Evolutionary conservation across 2,113 vertebrate species (phyloP).

Genomic region (Platanista minor): DNA sequence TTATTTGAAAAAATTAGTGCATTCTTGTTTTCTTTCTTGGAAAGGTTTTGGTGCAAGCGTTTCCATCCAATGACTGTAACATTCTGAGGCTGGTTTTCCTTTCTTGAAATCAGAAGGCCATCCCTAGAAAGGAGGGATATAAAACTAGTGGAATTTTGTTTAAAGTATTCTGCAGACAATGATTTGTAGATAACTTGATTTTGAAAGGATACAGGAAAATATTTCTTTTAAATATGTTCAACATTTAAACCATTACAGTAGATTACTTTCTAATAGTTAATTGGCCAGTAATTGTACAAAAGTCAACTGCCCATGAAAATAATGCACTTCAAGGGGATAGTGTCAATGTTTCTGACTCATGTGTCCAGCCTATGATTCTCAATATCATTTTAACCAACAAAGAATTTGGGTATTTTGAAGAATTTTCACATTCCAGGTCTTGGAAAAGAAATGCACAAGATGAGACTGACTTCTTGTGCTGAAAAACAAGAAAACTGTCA

Average conservation of each 20-base stretch:
- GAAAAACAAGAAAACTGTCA: background rate
- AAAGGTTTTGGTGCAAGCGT: background rate
- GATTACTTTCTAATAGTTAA: background rate
- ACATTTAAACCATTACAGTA: background rate
- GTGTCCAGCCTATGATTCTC: background rate
- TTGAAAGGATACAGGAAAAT: background rate
- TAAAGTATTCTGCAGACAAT: background rate
- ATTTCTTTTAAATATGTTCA: background rate
- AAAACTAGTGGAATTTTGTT: background rate
- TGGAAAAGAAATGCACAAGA: background rate
- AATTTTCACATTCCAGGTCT: background rate
- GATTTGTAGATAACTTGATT: background rate
- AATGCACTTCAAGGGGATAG: background rate
- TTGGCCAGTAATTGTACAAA: background rate
- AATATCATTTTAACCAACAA: background rate
- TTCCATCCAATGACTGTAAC: background rate
- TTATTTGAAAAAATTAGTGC: background rate
- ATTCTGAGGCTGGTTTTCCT: background rate
- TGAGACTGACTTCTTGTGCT: background rate
- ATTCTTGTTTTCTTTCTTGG: background rate
- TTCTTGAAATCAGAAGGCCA: constrained; percentile 29
- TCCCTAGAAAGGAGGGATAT: background rate
- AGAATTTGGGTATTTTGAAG: background rate
- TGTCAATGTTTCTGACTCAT: background rate
- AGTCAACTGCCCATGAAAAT: background rate